Evolutionary conservation across 2,888 invertebrate genomes (phyloP).

Genomic region (Creontiades dilutus): DNA sequence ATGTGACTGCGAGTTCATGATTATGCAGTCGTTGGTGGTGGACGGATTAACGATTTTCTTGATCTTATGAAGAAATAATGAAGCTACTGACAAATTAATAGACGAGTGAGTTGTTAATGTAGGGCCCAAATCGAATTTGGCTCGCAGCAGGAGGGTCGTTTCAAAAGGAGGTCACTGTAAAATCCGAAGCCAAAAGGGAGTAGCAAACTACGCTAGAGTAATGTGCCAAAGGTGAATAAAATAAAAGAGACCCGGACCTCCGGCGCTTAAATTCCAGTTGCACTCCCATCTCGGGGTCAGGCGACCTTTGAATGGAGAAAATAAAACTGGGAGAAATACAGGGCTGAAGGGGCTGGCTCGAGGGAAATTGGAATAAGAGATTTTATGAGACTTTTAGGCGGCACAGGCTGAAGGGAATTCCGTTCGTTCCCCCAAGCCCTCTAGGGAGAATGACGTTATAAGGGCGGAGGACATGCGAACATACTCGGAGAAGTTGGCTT

Average conservation of each 20-base stretch:
- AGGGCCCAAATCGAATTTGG: not conserved
- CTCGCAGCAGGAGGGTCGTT: not conserved
- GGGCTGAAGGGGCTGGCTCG: not conserved
- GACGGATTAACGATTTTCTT: not conserved
- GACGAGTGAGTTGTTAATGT: not conserved
- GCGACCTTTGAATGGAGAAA: not conserved
- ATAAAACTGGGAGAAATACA: not conserved
- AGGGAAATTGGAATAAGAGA: not conserved
- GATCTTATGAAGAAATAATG: not conserved
- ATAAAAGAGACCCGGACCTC: not conserved
- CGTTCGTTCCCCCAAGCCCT: not conserved
- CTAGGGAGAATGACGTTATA: not conserved
- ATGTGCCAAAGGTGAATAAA: not conserved
- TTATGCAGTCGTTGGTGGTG: too few relatives aligned
- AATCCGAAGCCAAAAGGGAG: not conserved
- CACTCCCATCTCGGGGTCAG: not conserved
- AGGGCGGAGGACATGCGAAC: not conserved
- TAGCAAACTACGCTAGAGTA: not conserved
- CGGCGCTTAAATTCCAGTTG: not conserved
- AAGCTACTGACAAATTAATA: not conserved
- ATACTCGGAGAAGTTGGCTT: not conserved
- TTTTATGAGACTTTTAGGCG: not conserved
- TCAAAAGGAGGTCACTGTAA: not conserved
- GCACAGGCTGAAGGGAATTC: not conserved
- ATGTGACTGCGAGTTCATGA: too few relatives aligned